Percentiles rank a stretch among this genome's conserved stretches.
Conservation (phyloP, 2,888 invertebrate species). For the Hyles lineata region DNA sequence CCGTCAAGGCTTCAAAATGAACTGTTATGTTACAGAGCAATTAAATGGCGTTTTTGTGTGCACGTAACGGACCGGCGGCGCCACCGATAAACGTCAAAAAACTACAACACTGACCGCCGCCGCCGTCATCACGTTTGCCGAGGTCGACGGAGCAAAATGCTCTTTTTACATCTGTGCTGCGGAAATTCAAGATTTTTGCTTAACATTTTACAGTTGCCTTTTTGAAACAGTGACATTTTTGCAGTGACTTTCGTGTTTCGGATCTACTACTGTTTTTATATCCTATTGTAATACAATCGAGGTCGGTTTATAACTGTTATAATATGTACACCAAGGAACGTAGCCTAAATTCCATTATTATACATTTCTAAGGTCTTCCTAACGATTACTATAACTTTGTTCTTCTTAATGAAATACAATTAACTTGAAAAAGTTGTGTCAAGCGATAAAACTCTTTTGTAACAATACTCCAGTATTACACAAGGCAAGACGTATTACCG, state of each 20-base stretch:
- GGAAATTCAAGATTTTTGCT: neutral
- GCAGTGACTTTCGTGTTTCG: too few species aligned
- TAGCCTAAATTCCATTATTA: neutral
- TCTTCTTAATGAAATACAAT: neutral
- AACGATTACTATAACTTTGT: neutral
- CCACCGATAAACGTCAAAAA: constrained; percentile 40
- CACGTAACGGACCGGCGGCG: constrained; percentile 37
- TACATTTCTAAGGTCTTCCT: neutral
- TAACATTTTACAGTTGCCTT: neutral
- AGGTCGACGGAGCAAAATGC: constrained; percentile 40
- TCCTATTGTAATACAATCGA: too few species aligned
- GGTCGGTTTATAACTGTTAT: too few species aligned
- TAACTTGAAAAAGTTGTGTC: neutral
- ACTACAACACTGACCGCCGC: constrained; percentile 33
- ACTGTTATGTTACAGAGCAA: constrained; percentile 34
- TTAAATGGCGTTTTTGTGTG: constrained; percentile 43
- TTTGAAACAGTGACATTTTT: neutral
- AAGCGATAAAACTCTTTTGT: constrained; percentile 2
- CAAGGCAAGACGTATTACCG: constrained; percentile 11
- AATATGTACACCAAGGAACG: too few species aligned
- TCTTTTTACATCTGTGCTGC: constrained; percentile 33
- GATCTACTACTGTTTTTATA: too few species aligned
- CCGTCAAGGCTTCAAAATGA: constrained; percentile 13
- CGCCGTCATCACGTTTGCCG: constrained; percentile 36
- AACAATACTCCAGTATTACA: constrained; percentile 8